Evolutionary conservation across 2,888 invertebrate genomes (phyloP).

Genomic region (Tetranychus piercei): DNA sequence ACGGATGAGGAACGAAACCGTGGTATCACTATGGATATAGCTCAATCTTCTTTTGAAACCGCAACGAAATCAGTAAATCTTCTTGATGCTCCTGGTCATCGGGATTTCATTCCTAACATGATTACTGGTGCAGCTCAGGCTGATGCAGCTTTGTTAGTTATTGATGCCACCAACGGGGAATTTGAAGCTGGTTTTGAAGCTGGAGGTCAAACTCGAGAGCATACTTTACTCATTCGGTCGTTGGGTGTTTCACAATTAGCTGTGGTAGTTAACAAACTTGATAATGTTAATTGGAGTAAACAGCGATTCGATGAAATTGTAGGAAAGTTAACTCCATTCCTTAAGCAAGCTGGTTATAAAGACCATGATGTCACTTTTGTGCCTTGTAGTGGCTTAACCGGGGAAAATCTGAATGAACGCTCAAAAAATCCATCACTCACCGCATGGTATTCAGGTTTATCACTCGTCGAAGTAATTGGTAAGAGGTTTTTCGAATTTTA

Average conservation of each 20-base stretch:
- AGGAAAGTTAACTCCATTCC: constrained; percentile 54
- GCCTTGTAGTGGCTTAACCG: constrained; percentile 88
- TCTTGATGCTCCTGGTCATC: constrained; percentile 94
- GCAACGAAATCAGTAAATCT: constrained; percentile 57
- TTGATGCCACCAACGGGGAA: constrained; percentile 80
- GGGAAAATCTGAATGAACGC: constrained; percentile 53
- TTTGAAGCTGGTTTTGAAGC: constrained; percentile 97
- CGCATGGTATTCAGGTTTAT: constrained; percentile 60
- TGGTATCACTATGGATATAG: constrained; percentile 98
- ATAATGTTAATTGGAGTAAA: constrained; percentile 81
- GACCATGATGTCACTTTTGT: constrained; percentile 69
- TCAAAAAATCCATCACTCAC: constrained; percentile 37
- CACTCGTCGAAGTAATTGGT: constrained; percentile 47
- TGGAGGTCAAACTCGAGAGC: constrained; percentile 94
- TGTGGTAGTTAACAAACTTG: constrained; percentile 90
- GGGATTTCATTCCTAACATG: constrained; percentile 99
- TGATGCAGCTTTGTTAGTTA: constrained; percentile 85
- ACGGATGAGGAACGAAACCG: constrained; percentile 88
- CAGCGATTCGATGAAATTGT: constrained; percentile 68
- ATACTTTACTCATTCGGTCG: constrained; percentile 73
- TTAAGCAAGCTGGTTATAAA: constrained; percentile 78
- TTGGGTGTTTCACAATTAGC: constrained; percentile 77
- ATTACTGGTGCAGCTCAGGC: constrained; percentile 95
- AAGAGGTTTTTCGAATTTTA: constrained; percentile 24
- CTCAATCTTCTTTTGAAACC: constrained; percentile 76